A percentile compares a stretch with the other conserved stretches of the same genome.
Evolutionary conservation across 2,888 invertebrate species (phyloP).

Genomic region (Drepana falcataria): DNA sequence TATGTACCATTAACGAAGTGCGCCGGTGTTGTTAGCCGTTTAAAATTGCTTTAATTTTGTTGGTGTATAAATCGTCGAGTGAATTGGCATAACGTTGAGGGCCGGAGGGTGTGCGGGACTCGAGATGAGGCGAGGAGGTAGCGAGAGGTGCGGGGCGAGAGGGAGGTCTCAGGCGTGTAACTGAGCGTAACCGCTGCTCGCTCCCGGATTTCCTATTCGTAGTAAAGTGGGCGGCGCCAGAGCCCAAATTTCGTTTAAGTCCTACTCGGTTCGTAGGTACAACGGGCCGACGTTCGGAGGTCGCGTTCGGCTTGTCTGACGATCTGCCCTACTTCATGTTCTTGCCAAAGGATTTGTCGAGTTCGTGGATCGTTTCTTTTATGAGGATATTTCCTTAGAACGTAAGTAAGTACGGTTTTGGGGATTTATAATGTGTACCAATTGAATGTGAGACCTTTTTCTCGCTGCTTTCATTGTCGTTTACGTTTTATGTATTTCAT

Average conservation of each 20-base stretch:
- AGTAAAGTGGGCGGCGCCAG: slow-evolving; percentile 76
- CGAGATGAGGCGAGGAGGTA: slow-evolving; percentile 35
- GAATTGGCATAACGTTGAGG: slow-evolving; percentile 69
- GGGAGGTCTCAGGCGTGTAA: slow-evolving; percentile 71
- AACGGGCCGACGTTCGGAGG: slow-evolving; percentile 60
- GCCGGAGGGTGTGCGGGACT: slow-evolving; percentile 56
- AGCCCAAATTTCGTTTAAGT: slow-evolving; percentile 72
- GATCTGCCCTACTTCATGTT: slow-evolving; percentile 75
- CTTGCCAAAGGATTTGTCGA: slow-evolving; percentile 76
- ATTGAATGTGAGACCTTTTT: slow-evolving; percentile 47
- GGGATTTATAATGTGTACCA: slow-evolving; percentile 66
- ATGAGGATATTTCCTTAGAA: slow-evolving; percentile 64
- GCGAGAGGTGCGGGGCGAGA: slow-evolving; percentile 28
- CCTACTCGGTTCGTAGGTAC: slow-evolving; percentile 69
- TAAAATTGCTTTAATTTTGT: slow-evolving; percentile 74
- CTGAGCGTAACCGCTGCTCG: slow-evolving; percentile 76
- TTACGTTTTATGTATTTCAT: slow-evolving; percentile 20
- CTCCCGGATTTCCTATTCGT: slow-evolving; percentile 78
- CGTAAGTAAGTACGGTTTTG: slow-evolving; percentile 67
- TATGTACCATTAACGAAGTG: slow-evolving; percentile 28
- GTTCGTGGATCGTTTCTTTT: slow-evolving; percentile 72
- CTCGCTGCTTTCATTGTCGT: slow-evolving; percentile 29
- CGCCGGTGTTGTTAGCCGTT: slow-evolving; percentile 59
- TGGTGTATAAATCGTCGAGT: slow-evolving; percentile 74
- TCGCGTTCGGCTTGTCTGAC: slow-evolving; percentile 70